Base-by-base conservation (phyloP, 2,797 vertebrate genomes). In the Sebastes hopkinsi region DNA sequence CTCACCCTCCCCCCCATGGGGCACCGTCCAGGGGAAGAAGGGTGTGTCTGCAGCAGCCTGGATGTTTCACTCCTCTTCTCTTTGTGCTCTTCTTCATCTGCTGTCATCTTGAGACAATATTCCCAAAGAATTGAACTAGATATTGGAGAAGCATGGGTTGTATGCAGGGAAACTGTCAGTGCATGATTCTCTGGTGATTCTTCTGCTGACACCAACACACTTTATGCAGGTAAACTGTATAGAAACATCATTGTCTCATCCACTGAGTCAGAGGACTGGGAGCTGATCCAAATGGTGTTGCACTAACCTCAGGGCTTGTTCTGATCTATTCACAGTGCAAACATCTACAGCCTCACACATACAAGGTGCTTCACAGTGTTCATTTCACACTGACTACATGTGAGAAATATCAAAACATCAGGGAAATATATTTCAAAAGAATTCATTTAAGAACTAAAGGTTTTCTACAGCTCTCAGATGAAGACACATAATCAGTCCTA, bases 41-140 rank as follows among this genome's bases (percentile, higher is more conserved):
- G 84, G 85, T 14, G 85, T 92, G 81, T 79, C 87, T 84, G 32
- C 32, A 79, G 54, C 55, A 50, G 32, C 50, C 75, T 77, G 68
- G 72, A 79, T 74, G 73, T 68, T 55, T 79, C 71, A 70, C 42
- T 56, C 75, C 67, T 81, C 68, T 20, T n/a, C 55, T 72, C 84
- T 79, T 84, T 87, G 68, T 85, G 60, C 66, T 74, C 18, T 22
- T 38, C 69, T 72, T 86, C 73, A 56, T 69, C 65, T 75, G 67
- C 81, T 82, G 75, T 83, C 82, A 87, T 20, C 20, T 77, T 38
- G 62, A 80, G 67, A 89, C 75, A 79, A 81, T 55, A 29, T 82
- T 72, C 70, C 23, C n/a, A 27, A 65, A 90, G 73, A 86, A 84
- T 46, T 55, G 68, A 68, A 76, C 30, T 25, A 81, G 68, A 87